phyloP scores from a whole-genome alignment of 2,113 vertebrate genomes.

The Orycteropus afer region DNA sequence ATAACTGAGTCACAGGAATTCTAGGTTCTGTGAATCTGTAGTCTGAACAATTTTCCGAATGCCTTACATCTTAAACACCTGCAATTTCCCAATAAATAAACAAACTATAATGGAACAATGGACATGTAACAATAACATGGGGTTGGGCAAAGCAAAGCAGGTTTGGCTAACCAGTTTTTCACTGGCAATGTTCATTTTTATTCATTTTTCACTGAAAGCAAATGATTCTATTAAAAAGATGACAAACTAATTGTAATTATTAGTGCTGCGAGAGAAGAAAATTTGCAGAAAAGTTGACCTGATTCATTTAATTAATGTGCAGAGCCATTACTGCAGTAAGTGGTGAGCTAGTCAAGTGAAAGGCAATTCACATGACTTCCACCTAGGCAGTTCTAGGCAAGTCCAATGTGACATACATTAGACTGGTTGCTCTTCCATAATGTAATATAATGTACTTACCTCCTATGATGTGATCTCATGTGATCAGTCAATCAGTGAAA shows the following conservation, averaged over 20 bases:
- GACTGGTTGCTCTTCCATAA: too few relatives aligned
- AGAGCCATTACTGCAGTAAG: background rate
- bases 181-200: background rate
- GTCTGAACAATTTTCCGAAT: background rate
- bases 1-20: constrained; percentile 53
- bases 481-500: background rate
- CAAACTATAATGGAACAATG: background rate
- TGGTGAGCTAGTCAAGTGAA: background rate
- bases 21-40: background rate
- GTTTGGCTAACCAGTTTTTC: background rate
- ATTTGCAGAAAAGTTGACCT: constrained; percentile 19
- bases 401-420: background rate
- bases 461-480: background rate
- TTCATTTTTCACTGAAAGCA: constrained; percentile 32
- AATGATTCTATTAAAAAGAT: constrained; percentile 6
- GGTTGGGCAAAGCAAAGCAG: background rate
- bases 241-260: constrained; percentile 31
- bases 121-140: background rate
- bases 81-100: background rate
- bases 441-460: too few relatives aligned
- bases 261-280: background rate
- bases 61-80: background rate
- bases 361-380: background rate
- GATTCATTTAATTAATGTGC: background rate
- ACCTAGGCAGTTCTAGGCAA: background rate